A percentile compares a stretch with the other conserved stretches of the same genome.
Conservation (phyloP, 1,140 invertebrate genomes). For the Conus ventricosus region DNA sequence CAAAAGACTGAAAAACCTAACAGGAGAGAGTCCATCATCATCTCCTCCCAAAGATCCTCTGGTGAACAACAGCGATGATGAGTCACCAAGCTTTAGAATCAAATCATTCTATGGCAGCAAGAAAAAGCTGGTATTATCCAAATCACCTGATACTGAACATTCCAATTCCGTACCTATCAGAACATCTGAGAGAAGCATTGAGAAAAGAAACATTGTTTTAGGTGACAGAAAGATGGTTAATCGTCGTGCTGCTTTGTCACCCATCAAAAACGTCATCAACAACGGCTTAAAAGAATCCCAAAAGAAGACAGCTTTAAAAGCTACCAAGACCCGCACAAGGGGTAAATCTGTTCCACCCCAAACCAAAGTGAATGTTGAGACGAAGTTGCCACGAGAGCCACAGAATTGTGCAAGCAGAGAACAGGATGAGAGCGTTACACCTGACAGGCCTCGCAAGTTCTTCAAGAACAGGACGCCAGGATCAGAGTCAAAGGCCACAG, state of each 20-base stretch:
- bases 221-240: background rate
- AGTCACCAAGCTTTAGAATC: constrained; percentile 30
- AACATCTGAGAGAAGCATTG: background rate
- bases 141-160: background rate
- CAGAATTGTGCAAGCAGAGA: no score
- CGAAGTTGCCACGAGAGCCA: background rate
- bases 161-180: background rate
- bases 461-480: constrained; percentile 38
- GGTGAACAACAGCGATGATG: constrained; percentile 17
- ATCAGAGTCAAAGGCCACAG: constrained; percentile 41
- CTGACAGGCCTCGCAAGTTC: constrained; percentile 5
- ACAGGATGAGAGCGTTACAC: background rate
- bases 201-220: background rate
- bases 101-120: constrained; percentile 43
- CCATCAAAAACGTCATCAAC: background rate
- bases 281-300: background rate
- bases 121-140: constrained; percentile 2
- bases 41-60: constrained; percentile 39
- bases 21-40: constrained; percentile 20
- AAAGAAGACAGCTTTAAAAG: background rate
- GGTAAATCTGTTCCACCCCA: background rate
- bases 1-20: background rate
- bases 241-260: background rate
- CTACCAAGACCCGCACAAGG: background rate
- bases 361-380: background rate